These are phyloP conservation scores for Amphilophus citrinellus DNA, from an alignment of 2,113 vertebrate genomes.

Conservation along the genomic window DNA sequence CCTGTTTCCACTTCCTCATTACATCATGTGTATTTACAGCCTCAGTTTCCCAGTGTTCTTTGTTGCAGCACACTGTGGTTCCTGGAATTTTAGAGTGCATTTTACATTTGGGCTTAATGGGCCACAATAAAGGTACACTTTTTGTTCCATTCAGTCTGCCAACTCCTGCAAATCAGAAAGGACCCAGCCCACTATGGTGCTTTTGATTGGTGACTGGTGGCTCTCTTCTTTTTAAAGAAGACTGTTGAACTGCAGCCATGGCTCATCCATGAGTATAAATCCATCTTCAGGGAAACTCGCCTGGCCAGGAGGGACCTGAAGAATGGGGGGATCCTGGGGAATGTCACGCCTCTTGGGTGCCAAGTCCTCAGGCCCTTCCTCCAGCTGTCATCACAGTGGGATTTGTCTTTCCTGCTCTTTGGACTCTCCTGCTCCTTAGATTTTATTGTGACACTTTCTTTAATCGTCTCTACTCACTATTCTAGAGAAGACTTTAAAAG, in stretches of 20 bases:
- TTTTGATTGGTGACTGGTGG: accelerated
- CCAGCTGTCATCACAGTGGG: too few species aligned
- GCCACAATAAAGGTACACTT: too few species aligned
- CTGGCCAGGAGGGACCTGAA: too few species aligned
- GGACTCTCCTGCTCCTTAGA: background rate
- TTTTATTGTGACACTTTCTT: background rate
- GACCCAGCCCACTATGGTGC: background rate
- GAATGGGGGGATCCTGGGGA: background rate
- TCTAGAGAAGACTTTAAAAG: background rate
- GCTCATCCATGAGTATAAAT: background rate
- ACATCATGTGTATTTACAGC: too few species aligned
- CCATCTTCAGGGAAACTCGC: background rate
- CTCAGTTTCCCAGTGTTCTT: background rate
- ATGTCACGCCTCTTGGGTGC: background rate
- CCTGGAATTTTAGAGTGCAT: too few species aligned
- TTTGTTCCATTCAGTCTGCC: too few species aligned
- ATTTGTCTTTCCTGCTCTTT: background rate
- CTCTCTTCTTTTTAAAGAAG: background rate
- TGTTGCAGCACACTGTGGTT: background rate
- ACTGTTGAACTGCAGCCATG: background rate
- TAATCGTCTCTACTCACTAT: background rate
- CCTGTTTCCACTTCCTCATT: too few species aligned
- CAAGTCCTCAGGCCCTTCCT: background rate
- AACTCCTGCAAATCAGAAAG: background rate
- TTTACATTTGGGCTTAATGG: background rate